Conservation (phyloP, 2,113 vertebrate genomes). For the Drymodes brunneopygia region DNA sequence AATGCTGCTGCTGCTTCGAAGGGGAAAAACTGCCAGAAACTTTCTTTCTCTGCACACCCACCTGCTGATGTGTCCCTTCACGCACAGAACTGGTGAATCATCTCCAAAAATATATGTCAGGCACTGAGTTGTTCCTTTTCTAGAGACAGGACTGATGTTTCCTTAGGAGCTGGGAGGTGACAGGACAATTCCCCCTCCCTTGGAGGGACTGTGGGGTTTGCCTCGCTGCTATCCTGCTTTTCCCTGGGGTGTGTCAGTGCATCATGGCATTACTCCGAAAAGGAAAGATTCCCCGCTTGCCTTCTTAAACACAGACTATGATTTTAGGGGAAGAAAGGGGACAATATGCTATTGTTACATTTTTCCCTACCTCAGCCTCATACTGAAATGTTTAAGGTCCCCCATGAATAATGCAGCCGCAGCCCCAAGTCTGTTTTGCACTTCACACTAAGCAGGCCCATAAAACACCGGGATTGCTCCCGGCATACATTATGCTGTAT, state of each 20-base stretch:
- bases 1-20: background rate
- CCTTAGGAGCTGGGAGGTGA: fast-evolving
- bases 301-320: background rate
- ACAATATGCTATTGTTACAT: fast-evolving
- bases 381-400: constrained; percentile 53
- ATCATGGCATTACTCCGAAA: background rate
- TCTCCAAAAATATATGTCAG: background rate
- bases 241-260: background rate
- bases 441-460: constrained; percentile 24
- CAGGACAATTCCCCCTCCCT: background rate
- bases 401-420: constrained; percentile 53
- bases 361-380: background rate
- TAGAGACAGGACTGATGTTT: background rate
- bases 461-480: constrained; percentile 21
- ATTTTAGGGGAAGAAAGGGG: background rate
- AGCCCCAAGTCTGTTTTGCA: constrained; percentile 22
- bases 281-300: background rate
- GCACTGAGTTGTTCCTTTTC: background rate
- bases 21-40: background rate
- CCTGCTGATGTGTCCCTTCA: background rate
- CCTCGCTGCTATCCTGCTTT: background rate
- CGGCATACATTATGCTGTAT: background rate
- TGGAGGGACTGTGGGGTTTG: background rate
- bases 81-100: background rate
- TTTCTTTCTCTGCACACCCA: background rate